Base-by-base conservation (phyloP, 2,113 vertebrate genomes). In the Caranx ignobilis region DNA sequence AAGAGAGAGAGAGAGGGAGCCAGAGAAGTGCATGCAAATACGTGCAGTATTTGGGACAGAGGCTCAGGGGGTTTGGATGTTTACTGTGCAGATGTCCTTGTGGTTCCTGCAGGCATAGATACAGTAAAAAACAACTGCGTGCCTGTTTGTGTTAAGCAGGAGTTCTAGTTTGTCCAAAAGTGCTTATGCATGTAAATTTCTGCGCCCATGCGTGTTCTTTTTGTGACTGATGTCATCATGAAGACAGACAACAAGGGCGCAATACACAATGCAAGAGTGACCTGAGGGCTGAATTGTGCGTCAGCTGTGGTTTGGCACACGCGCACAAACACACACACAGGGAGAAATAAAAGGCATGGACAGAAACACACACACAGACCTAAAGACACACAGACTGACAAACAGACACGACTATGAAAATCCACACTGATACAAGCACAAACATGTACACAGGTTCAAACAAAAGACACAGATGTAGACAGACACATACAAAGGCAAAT, bases 81-180 rank as follows among this genome's bases (percentile, higher is more conserved):
- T 90, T 87, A 89, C 71, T 78, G 86, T 89, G 83, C 86, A 90
- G 84, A 88, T 90, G 87, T 91, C 81, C 67, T 84, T 62, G 15
- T 82, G 60, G 63, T 79, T 92, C 84, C 87, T 87, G 66, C 64
- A 87, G 83, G 81, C 83, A 87, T 15, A 82, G 47, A 87, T 73
- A 71, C 68, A 85, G 60, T 61, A 78, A 83, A 71, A 79, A 52
- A 11, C 60, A 12, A 47, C 59, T 68, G 67, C 82, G 69, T 74
- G 43, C 61, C 60, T 43, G 54, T 74, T 35, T 64, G 37, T 68
- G 72, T 54, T 56, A 59, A 35, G 32, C 39, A 66, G 39, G 57
- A 11, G 70, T 68, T 79, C 32, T 41, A 78, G 75, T 57, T 72
- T 52, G 47, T 83, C 63, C 43, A 62, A 72, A 86, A 70, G 71